Percentiles rank a stretch among this genome's conserved stretches.
phyloP scores from a whole-genome alignment of 2,888 invertebrate species.

The Phymatocera aterrima region DNA sequence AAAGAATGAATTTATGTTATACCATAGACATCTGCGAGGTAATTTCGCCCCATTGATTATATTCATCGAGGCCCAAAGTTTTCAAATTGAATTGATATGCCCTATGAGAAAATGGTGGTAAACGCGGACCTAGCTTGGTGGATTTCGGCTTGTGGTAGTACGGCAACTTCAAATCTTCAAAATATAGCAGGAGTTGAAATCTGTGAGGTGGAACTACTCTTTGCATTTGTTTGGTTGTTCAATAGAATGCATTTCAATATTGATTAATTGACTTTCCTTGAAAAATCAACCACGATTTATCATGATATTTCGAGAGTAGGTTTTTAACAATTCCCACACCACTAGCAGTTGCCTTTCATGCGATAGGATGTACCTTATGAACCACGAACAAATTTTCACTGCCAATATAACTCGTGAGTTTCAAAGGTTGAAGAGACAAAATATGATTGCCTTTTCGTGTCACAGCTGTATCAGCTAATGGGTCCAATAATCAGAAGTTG shows the following conservation, averaged over 20 bases:
- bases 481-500: background rate
- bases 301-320: too few relatives aligned
- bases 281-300: background rate
- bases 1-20: slow-evolving; percentile 28
- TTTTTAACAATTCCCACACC: too few relatives aligned
- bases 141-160: background rate
- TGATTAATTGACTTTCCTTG: background rate
- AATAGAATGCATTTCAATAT: slow-evolving; percentile 20
- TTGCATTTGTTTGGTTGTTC: slow-evolving; percentile 13
- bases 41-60: slow-evolving; percentile 17
- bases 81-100: slow-evolving; percentile 14
- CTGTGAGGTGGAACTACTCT: background rate
- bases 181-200: background rate
- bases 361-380: too few relatives aligned
- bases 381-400: too few relatives aligned
- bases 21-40: slow-evolving; percentile 37
- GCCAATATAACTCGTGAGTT: background rate
- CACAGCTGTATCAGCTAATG: background rate
- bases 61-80: background rate
- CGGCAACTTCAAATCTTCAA: background rate
- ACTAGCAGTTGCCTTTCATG: too few relatives aligned
- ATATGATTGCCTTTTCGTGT: background rate
- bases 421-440: background rate
- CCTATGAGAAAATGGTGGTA: background rate
- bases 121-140: background rate